Percentiles rank a stretch among this genome's conserved stretches.
Evolutionary conservation across 1,140 invertebrate genomes (phyloP).

Genomic region (Papilio helenus): DNA sequence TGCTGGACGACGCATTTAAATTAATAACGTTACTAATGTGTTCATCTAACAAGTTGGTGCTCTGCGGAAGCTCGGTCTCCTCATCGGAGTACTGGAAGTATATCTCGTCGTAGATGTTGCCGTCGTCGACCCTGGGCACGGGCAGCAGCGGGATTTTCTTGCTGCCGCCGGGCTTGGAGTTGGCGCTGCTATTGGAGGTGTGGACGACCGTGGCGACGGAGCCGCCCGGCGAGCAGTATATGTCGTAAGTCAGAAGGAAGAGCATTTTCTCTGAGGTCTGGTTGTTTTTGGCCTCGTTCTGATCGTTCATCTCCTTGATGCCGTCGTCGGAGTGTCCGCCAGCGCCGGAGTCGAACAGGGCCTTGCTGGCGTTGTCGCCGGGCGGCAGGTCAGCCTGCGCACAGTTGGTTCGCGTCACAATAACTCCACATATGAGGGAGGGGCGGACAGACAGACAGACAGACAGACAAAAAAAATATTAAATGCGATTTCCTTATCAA

Average conservation of each 20-base stretch:
- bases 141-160: conserved; percentile 71
- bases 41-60: conserved; percentile 74
- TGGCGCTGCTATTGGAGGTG: conserved; percentile 73
- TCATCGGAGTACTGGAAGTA: conserved; percentile 81
- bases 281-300: conserved; percentile 80
- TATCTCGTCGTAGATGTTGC: conserved; percentile 79
- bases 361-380: conserved; percentile 72
- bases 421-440: conserved; percentile 72
- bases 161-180: conserved; percentile 78
- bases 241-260: conserved; percentile 79
- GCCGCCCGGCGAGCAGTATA: conserved; percentile 74
- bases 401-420: conserved; percentile 61
- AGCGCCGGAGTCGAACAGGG: conserved; percentile 68
- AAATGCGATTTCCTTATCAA: no score
- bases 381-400: conserved; percentile 64
- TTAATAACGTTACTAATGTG: conserved; percentile 80
- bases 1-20: conserved; percentile 76
- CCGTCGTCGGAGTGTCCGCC: conserved; percentile 67
- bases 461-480: no score
- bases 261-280: conserved; percentile 71
- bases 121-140: conserved; percentile 68
- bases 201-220: conserved; percentile 76
- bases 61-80: conserved; percentile 78
- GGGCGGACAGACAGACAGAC: no score
- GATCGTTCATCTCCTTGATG: conserved; percentile 80